Evolutionary conservation across 1,140 invertebrate species (phyloP), one percentile per base, ranked within the genome.

Genomic region (Drosophila insularis): DNA sequence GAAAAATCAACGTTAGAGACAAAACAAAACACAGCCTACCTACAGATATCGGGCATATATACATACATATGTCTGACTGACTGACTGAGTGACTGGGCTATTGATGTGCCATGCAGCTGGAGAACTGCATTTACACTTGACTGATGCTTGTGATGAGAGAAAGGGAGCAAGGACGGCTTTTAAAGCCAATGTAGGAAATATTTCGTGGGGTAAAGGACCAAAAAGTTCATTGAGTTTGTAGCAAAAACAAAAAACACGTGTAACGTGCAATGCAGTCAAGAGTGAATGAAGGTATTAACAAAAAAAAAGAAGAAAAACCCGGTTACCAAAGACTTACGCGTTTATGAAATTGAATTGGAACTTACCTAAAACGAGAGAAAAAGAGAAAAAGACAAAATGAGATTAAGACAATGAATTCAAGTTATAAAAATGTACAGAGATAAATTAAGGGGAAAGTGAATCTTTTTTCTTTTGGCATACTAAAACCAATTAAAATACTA

Each of bases 1-100:
- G 32, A 46, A 71, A 68, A 73, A 76, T 76, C 84, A 81, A 79
- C 56, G 67, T 56, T 70, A 79, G 84, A 79, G 79, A 61, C 43
- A 82, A 73, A 86, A 87, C 82, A 87, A 76, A 74, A 59, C 63
- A 56, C 43, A 56, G 71, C 68, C 68, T 32, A 63, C 59, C 59
- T 35, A 73, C 68, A 72, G 66, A 21, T 23, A 63, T 53, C 23
- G 40, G 35, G 63, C 63, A n/a, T 50, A 64, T 53, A 54, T 8
- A 31, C 53, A 50, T 31, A 10, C 37, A 27, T 27, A 27, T 58
- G 17, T 50, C 23, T 32, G 27, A 37, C 37, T 32, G 27, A 37
- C 37, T 10, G 17, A 39, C 17, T 55, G 27, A 50, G 58, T 46
- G 43, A 10, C 62, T 40, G 43, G 43, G 43, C 27, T 74, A 55